These are phyloP conservation scores for Macrophya annulata DNA, from an alignment of 2,888 invertebrate species.

Conservation along the genomic window DNA sequence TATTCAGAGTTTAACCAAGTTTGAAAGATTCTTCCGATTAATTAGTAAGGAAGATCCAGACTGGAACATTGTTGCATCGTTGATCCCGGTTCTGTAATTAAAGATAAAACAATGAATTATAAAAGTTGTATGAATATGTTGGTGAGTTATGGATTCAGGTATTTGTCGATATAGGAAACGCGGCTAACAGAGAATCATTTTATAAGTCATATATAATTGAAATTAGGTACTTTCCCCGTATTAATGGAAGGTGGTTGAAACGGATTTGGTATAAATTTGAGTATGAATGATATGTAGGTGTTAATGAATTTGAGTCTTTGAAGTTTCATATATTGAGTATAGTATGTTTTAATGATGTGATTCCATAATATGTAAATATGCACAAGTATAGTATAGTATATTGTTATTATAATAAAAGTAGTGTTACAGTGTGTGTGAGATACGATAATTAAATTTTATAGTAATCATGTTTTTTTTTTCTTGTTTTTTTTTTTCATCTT, in stretches of 20 bases:
- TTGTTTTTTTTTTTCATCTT: slow-evolving; percentile 52
- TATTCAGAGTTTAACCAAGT: neutral
- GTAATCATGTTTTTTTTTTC: slow-evolving; percentile 62
- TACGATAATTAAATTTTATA: slow-evolving; percentile 71
- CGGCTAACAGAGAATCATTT: neutral
- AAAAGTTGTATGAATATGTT: neutral
- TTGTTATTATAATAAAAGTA: slow-evolving; percentile 78
- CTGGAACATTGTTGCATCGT: neutral
- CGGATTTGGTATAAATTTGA: slow-evolving; percentile 9
- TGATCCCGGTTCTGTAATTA: neutral
- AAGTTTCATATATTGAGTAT: slow-evolving; percentile 69
- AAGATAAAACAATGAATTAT: slow-evolving; percentile 10
- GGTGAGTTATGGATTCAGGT: neutral
- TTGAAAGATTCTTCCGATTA: neutral
- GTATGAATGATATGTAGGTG: slow-evolving; percentile 71
- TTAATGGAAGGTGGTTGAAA: neutral
- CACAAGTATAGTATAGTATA: slow-evolving; percentile 72
- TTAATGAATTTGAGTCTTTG: slow-evolving; percentile 77
- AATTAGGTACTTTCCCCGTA: neutral
- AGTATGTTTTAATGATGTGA: slow-evolving; percentile 79
- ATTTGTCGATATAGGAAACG: neutral
- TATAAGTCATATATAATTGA: neutral
- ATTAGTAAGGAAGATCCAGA: neutral
- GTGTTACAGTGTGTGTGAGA: slow-evolving; percentile 79
- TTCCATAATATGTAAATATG: slow-evolving; percentile 77